Evolutionary conservation across 2,888 invertebrate genomes (phyloP).

Genomic region (Watsonalla cultraria): DNA sequence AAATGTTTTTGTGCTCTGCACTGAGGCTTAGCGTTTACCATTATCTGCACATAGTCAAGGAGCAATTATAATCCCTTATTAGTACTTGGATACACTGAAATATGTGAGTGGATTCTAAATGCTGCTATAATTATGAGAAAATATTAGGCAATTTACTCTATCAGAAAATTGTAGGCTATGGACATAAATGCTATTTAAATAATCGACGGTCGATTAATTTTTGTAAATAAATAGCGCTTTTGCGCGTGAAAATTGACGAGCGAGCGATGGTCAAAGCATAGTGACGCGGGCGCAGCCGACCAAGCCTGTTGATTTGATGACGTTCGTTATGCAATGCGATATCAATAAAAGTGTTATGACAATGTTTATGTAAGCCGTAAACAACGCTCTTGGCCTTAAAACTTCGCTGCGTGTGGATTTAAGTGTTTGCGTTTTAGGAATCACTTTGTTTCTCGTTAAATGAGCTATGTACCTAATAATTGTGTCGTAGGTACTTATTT

Average conservation of each 20-base stretch:
- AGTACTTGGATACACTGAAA: neutral
- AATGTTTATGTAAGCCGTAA: conserved; percentile 27
- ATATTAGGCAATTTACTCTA: neutral
- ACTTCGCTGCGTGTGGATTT: conserved; percentile 10
- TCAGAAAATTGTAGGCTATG: neutral
- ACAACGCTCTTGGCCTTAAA: conserved; percentile 33
- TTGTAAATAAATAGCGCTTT: conserved; percentile 4
- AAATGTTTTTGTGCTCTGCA: too few species aligned
- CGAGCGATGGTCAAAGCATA: neutral
- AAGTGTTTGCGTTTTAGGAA: conserved; percentile 30
- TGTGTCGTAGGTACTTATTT: too few species aligned
- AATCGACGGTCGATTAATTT: too few species aligned
- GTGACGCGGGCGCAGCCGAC: neutral
- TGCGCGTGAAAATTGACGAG: conserved; percentile 6
- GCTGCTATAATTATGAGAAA: neutral
- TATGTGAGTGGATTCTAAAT: neutral
- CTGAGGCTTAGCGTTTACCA: too few species aligned
- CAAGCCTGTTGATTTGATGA: conserved; percentile 21
- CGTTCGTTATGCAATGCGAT: conserved; percentile 22
- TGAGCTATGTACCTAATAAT: conserved; percentile 35
- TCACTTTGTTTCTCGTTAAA: conserved; percentile 43
- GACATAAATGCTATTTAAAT: too few species aligned
- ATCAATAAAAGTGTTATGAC: conserved; percentile 31
- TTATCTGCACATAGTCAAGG: neutral
- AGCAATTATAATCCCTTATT: neutral